Evolutionary conservation across 2,888 invertebrate species (phyloP).

Genomic region (Calameuta pallipes): DNA sequence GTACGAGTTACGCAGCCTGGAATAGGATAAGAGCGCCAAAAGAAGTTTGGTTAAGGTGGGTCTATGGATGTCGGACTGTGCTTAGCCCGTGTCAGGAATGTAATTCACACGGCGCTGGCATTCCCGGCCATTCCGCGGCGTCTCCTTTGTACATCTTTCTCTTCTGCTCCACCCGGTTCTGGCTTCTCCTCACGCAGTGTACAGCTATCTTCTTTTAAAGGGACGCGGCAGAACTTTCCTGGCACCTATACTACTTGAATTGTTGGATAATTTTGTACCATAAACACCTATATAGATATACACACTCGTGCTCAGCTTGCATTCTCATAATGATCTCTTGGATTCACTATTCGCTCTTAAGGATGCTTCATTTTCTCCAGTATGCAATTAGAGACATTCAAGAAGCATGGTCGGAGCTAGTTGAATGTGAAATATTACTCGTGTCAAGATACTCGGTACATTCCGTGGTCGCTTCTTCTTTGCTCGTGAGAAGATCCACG

Average conservation of each 20-base stretch:
- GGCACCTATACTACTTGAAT: background rate
- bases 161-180: constrained; percentile 31
- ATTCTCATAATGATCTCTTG: background rate
- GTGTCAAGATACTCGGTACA: background rate
- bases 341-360: background rate
- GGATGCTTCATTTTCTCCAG: background rate
- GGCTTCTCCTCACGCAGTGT: constrained; percentile 18
- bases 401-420: background rate
- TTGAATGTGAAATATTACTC: background rate
- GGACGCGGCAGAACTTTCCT: background rate
- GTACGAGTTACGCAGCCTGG: constrained; percentile 1
- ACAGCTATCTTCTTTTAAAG: background rate
- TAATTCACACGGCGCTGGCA: constrained; percentile 62
- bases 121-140: constrained; percentile 53
- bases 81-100: constrained; percentile 62
- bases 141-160: constrained; percentile 42
- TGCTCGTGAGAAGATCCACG: background rate
- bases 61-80: constrained; percentile 51
- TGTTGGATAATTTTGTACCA: background rate
- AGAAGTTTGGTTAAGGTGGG: constrained; percentile 44
- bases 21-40: constrained; percentile 18
- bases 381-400: background rate
- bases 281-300: background rate
- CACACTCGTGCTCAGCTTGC: background rate
- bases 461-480: background rate